Percentiles rank a stretch among this genome's conserved stretches.
Conservation (phyloP, 2,888 invertebrate species). For the Aplocera efformata region DNA sequence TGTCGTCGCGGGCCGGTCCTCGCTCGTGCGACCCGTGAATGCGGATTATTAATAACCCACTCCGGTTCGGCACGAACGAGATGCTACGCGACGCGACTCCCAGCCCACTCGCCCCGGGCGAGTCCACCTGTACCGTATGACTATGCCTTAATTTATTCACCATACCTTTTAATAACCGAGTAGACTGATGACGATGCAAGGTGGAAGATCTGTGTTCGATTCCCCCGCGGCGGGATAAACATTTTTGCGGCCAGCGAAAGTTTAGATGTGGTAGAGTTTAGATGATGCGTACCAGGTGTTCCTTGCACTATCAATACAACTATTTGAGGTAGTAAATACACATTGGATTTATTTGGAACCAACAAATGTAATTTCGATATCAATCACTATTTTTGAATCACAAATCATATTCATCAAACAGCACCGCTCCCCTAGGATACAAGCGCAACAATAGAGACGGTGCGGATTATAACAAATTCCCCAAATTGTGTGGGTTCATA, state of each 20-base stretch:
- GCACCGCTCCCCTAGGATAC: conserved; percentile 52
- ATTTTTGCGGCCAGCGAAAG: too few relatives aligned
- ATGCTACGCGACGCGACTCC: conserved; percentile 46
- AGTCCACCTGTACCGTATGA: conserved; percentile 65
- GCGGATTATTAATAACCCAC: conserved; percentile 78
- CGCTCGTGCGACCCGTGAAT: conserved; percentile 75
- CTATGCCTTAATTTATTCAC: conserved; percentile 58
- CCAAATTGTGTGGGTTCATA: conserved; percentile 78
- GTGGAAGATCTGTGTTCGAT: not conserved
- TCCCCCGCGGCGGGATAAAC: too few relatives aligned
- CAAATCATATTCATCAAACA: conserved; percentile 51
- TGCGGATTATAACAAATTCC: conserved; percentile 77
- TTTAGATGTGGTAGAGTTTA: not conserved
- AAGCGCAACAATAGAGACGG: conserved; percentile 64
- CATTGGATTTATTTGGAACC: not conserved
- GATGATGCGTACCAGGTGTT: too few relatives aligned
- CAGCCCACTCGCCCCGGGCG: conserved; percentile 63
- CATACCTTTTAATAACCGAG: conserved; percentile 54
- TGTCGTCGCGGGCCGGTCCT: conserved; percentile 70
- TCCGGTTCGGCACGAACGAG: conserved; percentile 49
- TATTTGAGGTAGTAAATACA: too few relatives aligned
- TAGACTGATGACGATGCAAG: conserved; percentile 24
- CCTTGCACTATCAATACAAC: too few relatives aligned
- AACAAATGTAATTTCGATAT: conserved; percentile 45
- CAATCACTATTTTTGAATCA: conserved; percentile 48